A percentile compares a stretch with the other conserved stretches of the same genome.
phyloP scores from a whole-genome alignment of 2,113 vertebrate species.

The Zosterops pallidus region DNA sequence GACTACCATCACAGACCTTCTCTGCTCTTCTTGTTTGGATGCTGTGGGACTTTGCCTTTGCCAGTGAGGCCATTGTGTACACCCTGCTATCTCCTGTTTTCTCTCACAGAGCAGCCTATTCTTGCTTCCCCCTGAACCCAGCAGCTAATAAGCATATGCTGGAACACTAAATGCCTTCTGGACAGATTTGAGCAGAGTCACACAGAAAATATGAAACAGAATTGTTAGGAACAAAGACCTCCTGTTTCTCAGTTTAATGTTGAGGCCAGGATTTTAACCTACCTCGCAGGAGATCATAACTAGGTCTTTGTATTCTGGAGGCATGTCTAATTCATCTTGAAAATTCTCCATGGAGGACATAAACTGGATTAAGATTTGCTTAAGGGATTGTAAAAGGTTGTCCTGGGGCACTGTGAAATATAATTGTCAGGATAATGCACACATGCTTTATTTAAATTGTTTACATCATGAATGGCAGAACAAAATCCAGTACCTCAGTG shows the following conservation, averaged over 20 bases:
- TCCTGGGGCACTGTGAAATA: not conserved
- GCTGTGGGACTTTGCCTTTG: not conserved
- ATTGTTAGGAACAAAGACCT: not conserved
- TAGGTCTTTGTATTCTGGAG: slow-evolving; percentile 9
- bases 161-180: not conserved
- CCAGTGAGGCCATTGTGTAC: not conserved
- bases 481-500: slow-evolving; percentile 9
- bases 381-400: slow-evolving; percentile 18
- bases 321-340: slow-evolving; percentile 11
- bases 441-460: slow-evolving; percentile 44
- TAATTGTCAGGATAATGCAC: slow-evolving; percentile 17
- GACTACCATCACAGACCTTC: not conserved
- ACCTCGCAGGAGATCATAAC: slow-evolving; percentile 23
- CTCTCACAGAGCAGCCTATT: not conserved
- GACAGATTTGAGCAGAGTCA: not conserved
- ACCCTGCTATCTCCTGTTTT: not conserved
- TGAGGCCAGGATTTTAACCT: not conserved
- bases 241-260: not conserved
- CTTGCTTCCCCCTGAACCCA: not conserved
- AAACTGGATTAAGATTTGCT: slow-evolving; percentile 42
- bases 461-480: slow-evolving; percentile 2
- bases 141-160: not conserved
- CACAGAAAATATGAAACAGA: not conserved
- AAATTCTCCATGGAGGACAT: slow-evolving; percentile 2
- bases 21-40: not conserved